Evolutionary conservation across 2,113 vertebrate species (phyloP), one percentile per base, ranked within the genome.

Genomic region (Trichomycterus rosablanca): DNA sequence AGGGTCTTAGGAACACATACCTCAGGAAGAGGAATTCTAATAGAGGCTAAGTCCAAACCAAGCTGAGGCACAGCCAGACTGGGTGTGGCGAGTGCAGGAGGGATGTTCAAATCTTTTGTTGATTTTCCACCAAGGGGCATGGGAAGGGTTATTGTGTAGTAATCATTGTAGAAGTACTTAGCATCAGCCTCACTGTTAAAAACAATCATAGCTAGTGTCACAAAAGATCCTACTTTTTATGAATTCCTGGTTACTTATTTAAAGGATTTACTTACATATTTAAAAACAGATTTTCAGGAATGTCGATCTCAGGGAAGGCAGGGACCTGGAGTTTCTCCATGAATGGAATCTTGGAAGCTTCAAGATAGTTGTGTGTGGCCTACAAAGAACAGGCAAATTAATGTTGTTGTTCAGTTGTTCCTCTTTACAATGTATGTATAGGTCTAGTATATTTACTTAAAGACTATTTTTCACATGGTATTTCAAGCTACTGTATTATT

Each of bases 51-150:
- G 2, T 84, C 80, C 60, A 95, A 63, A 70, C 90, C 91, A 71
- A 91, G 19, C 16, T 81, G 77, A 37, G 85, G 81, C 22, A 93
- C 19, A 48, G 72, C 75, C 64, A 97, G 2, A 2, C 61, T 67
- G 35, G 91, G 90, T 55, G 80, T 90, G 72, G 51, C 84, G 57
- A 97, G 10, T 7, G 54, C 77, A 60, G 78, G 67, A 1, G 86
- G 83, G 42, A 93, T 24, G 59, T 76, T 81, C 2, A 93, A 75
- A 14, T 93, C 88, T 60, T 75, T 39, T 0, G 84, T 89, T 52
- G 92, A 87, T 80, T 82, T 92, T 72, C 95, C 92, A 76, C 90
- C 94, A 71, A 91, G 86, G 57, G 89, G 95, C 49, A 98, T 20
- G 2, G 92, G 91, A 30, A 97, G 79, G 2, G 75, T 52, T 60